These are phyloP conservation scores for Poeciliopsis prolifica DNA, from an alignment of 2,113 vertebrate genomes.

Conservation along the genomic window DNA sequence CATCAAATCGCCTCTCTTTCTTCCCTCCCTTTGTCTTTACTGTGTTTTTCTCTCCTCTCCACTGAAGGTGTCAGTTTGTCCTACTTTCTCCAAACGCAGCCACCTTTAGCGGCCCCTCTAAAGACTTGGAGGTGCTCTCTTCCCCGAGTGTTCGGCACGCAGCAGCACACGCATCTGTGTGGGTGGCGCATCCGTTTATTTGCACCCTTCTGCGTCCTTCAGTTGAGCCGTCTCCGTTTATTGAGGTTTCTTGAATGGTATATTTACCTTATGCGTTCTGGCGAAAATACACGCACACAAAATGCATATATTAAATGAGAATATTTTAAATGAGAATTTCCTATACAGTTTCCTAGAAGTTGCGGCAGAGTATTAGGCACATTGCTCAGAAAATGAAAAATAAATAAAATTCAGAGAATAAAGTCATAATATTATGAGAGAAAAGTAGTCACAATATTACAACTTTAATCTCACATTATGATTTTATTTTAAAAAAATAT, in stretches of 20 bases:
- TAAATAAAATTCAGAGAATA: no score
- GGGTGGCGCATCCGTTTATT: constrained; percentile 16
- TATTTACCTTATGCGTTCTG: background rate
- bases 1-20: constrained; percentile 46
- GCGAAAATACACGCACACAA: background rate
- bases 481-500: no score
- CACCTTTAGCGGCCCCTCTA: constrained; percentile 39
- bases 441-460: no score
- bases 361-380: no score
- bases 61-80: constrained; percentile 43
- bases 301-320: background rate
- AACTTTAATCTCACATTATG: no score
- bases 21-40: constrained; percentile 43
- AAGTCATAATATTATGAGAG: no score
- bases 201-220: constrained; percentile 2
- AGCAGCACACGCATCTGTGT: constrained; percentile 22
- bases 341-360: constrained; percentile 5
- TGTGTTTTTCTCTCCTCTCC: background rate
- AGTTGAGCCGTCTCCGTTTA: background rate
- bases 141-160: constrained; percentile 3
- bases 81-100: constrained; percentile 46
- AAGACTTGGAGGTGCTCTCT: constrained; percentile 28
- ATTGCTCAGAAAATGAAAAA: no score
- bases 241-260: background rate
- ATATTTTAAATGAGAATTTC: constrained; percentile 3